Evolutionary conservation across 1,140 invertebrate species (phyloP).

Genomic region (Babylonia areolata): DNA sequence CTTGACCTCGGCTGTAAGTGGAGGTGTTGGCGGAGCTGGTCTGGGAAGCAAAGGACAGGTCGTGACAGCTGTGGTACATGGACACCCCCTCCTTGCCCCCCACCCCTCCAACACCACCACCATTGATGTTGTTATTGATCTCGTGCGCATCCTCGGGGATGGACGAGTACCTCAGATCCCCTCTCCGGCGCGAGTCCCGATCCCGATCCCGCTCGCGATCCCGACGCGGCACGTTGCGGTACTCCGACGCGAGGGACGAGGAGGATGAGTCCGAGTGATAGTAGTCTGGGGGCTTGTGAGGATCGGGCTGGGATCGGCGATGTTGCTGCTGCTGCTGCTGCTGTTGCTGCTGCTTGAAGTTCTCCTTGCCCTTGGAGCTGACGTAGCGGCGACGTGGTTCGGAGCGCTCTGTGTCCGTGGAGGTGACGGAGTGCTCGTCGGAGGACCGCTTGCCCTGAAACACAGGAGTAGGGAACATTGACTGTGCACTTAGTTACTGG

Average conservation of each 20-base stretch:
- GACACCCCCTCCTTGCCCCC: background rate
- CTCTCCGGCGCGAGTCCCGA: too few relatives aligned
- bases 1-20: background rate
- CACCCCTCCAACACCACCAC: too few relatives aligned
- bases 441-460: constrained; percentile 26
- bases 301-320: background rate
- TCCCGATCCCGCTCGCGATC: background rate
- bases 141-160: constrained; percentile 33
- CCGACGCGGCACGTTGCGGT: background rate
- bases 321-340: constrained; percentile 5
- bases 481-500: background rate
- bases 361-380: constrained; percentile 28
- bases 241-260: constrained; percentile 4
- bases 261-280: constrained; percentile 25
- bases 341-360: background rate
- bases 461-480: background rate
- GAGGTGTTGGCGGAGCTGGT: background rate
- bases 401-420: constrained; percentile 25
- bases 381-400: constrained; percentile 29
- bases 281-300: background rate
- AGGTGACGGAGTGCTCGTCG: constrained; percentile 36
- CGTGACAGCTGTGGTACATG: constrained; percentile 45
- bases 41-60: constrained; percentile 27
- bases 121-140: constrained; percentile 35
- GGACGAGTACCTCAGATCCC: constrained; percentile 19